phyloP scores from a whole-genome alignment of 2,797 vertebrate species.

The Hyperoplus lanceolatus region DNA sequence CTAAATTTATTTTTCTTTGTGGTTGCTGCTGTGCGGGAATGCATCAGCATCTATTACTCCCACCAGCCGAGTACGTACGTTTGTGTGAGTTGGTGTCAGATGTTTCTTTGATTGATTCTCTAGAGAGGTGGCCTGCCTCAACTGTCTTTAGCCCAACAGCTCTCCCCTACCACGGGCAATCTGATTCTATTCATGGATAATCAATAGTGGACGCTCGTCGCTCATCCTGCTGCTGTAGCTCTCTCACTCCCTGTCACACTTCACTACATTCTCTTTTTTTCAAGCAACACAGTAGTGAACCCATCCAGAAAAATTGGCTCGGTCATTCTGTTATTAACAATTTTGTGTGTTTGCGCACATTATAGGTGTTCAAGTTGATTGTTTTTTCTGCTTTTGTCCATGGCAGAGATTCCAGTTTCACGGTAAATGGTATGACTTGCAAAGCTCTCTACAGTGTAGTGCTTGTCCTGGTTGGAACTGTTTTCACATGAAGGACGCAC shows the following conservation, averaged over 20 bases:
- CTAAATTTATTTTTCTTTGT: constrained; percentile 12
- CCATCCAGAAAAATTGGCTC: constrained; percentile 17
- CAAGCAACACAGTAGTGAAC: not conserved
- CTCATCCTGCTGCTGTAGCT: constrained; percentile 7
- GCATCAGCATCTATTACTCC: not conserved
- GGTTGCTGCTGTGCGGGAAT: not conserved
- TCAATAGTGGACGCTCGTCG: constrained; percentile 31
- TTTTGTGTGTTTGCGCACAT: not conserved
- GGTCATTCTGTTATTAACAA: constrained; percentile 14
- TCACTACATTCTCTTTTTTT: not conserved
- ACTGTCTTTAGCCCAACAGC: constrained; percentile 2
- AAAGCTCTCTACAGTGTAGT: not conserved
- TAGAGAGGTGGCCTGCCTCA: constrained; percentile 10
- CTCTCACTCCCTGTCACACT: constrained; percentile 3
- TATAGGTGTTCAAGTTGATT: not conserved
- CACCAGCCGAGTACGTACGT: not conserved
- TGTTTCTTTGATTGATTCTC: constrained; percentile 35
- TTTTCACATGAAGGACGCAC: constrained; percentile 20
- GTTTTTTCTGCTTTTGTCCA: constrained; percentile 13
- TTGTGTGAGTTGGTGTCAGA: constrained; percentile 1
- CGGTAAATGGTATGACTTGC: constrained; percentile 17
- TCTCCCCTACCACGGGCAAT: not conserved
- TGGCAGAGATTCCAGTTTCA: constrained; percentile 14
- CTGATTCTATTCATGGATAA: constrained; percentile 38
- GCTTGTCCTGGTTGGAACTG: constrained; percentile 9